Conservation (phyloP, 1,140 invertebrate species). For the Halyomorpha halys region DNA sequence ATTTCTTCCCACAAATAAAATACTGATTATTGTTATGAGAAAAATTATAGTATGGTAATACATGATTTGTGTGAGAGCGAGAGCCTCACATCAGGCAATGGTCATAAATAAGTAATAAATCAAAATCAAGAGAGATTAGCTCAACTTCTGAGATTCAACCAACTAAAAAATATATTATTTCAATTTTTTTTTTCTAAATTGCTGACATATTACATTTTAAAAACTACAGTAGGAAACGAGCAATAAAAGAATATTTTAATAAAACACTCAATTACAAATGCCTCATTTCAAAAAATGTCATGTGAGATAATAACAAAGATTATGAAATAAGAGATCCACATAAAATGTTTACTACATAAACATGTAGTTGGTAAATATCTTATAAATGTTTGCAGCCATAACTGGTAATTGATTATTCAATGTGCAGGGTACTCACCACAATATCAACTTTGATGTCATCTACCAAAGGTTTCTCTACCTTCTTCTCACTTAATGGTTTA, state of each 20-base stretch:
- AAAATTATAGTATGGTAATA: no score
- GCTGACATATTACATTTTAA: no score
- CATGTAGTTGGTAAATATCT: not conserved
- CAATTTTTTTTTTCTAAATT: no score
- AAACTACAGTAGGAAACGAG: no score
- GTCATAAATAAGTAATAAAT: no score
- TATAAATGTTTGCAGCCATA: not conserved
- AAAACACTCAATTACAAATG: not conserved
- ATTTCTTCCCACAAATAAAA: no score
- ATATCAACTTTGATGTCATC: constrained; percentile 35
- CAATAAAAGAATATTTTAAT: not conserved
- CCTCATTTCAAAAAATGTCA: not conserved
- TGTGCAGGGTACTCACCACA: constrained; percentile 32
- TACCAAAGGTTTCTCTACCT: constrained; percentile 49
- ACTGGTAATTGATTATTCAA: not conserved
- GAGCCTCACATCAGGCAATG: no score
- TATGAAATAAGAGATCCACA: not conserved
- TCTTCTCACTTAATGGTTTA: constrained; percentile 52
- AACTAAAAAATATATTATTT: no score
- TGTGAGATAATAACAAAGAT: not conserved
- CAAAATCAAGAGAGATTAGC: no score
- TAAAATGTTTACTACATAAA: not conserved
- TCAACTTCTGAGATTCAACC: no score
- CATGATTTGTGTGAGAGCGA: no score
- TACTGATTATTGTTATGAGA: no score